phyloP scores from a whole-genome alignment of 2,797 vertebrate genomes.

The Smutsia gigantea region DNA sequence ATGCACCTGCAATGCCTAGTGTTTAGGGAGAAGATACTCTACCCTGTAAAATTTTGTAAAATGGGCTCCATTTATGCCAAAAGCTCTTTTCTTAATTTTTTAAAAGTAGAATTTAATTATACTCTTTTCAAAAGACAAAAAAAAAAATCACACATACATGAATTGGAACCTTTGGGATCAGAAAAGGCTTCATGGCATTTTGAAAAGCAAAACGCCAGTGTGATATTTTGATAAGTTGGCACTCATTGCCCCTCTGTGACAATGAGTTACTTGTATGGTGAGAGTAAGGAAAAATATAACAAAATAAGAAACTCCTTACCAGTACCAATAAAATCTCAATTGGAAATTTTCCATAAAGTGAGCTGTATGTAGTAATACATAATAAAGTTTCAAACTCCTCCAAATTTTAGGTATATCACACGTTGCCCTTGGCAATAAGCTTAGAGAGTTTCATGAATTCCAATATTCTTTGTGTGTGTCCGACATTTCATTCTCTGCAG shows the following conservation, averaged over 20 bases:
- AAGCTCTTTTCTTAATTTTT: slow-evolving; percentile 1
- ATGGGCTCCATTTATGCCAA: slow-evolving; percentile 7
- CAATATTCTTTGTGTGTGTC: neutral
- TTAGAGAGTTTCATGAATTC: neutral
- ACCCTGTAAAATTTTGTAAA: slow-evolving; percentile 18
- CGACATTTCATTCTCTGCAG: neutral
- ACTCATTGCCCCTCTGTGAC: neutral
- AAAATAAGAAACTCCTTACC: neutral
- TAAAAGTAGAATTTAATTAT: slow-evolving; percentile 40
- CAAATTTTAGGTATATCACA: neutral
- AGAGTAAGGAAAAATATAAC: neutral
- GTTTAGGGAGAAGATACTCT: slow-evolving; percentile 44
- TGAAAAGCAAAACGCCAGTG: neutral
- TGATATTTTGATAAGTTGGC: neutral
- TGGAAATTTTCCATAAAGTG: neutral
- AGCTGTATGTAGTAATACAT: neutral
- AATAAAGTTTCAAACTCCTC: neutral
- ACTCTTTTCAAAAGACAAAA: slow-evolving; percentile 5
- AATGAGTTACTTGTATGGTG: neutral
- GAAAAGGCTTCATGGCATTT: neutral
- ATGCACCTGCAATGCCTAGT: slow-evolving; percentile 5
- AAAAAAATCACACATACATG: neutral
- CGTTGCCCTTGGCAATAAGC: neutral
- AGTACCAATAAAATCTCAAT: slow-evolving; percentile 14
- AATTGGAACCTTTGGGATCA: slow-evolving; percentile 7